Evolutionary conservation across 2,888 invertebrate genomes (phyloP).

Genomic region (Esperia sulphurella): DNA sequence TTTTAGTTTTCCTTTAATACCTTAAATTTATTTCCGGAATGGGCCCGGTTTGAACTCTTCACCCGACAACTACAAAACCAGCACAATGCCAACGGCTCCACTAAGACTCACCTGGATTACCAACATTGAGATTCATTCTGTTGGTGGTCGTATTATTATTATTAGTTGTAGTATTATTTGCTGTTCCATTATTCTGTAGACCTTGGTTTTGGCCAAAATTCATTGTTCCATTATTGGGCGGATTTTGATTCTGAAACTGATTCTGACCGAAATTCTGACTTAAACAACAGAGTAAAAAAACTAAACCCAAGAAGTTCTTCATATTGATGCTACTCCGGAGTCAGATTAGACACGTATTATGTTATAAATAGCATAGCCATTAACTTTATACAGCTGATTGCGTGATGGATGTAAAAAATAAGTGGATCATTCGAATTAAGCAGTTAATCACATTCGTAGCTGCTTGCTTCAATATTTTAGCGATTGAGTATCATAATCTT

Average conservation of each 20-base stretch:
- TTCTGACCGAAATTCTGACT: not conserved
- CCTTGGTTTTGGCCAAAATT: not conserved
- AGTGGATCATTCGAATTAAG: not conserved
- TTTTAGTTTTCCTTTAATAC: no score
- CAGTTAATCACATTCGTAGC: not conserved
- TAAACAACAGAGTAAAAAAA: not conserved
- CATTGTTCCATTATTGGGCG: not conserved
- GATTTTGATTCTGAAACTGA: not conserved
- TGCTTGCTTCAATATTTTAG: not conserved
- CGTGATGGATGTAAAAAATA: not conserved
- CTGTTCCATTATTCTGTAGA: not conserved
- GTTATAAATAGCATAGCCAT: not conserved
- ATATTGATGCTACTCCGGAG: not conserved
- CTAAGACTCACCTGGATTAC: constrained; percentile 7
- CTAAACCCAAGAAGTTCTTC: not conserved
- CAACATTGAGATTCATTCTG: constrained; percentile 4
- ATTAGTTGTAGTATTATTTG: no score
- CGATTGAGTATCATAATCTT: no score
- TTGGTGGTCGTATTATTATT: not conserved
- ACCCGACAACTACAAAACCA: no score
- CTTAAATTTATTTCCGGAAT: no score
- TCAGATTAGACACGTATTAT: no score
- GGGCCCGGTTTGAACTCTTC: no score
- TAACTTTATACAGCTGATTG: not conserved
- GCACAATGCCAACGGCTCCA: no score